Percentiles rank a stretch among this genome's conserved stretches.
These are phyloP conservation scores for Pyralis farinalis DNA, from an alignment of 2,888 invertebrate species.

Conservation along the genomic window DNA sequence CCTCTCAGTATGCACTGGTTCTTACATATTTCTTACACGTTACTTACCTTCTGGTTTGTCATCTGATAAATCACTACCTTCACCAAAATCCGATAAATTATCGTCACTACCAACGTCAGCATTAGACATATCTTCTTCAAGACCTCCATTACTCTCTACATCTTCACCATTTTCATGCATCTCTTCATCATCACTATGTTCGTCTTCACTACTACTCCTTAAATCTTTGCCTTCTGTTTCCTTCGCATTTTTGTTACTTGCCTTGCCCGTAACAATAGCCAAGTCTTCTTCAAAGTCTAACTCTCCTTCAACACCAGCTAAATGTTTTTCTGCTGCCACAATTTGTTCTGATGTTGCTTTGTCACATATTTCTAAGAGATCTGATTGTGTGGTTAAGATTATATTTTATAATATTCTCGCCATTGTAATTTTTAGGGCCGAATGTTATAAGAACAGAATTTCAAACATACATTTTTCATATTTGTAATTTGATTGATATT, in stretches of 20 bases:
- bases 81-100: constrained; percentile 21
- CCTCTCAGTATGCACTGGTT: too few relatives aligned
- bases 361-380: constrained; percentile 88
- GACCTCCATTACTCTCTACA: constrained; percentile 21
- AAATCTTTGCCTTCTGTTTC: constrained; percentile 14
- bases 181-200: constrained; percentile 20
- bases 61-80: constrained; percentile 19
- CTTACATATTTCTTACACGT: too few relatives aligned
- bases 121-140: constrained; percentile 19
- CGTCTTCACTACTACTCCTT: constrained; percentile 15
- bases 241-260: constrained; percentile 35
- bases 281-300: constrained; percentile 84
- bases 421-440: too few relatives aligned
- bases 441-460: too few relatives aligned
- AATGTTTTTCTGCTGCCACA: constrained; percentile 82
- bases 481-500: too few relatives aligned
- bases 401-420: too few relatives aligned
- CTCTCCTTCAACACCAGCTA: constrained; percentile 79
- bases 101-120: constrained; percentile 19
- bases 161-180: constrained; percentile 9
- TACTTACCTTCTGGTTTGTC: constrained; percentile 39
- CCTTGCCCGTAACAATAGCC: constrained; percentile 75
- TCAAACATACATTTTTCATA: too few relatives aligned
- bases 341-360: constrained; percentile 82
- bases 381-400: constrained; percentile 59